A percentile compares a stretch with the other conserved stretches of the same genome.
phyloP scores from a whole-genome alignment of 1,140 invertebrate genomes.

The Cyphomyrmex costatus region DNA sequence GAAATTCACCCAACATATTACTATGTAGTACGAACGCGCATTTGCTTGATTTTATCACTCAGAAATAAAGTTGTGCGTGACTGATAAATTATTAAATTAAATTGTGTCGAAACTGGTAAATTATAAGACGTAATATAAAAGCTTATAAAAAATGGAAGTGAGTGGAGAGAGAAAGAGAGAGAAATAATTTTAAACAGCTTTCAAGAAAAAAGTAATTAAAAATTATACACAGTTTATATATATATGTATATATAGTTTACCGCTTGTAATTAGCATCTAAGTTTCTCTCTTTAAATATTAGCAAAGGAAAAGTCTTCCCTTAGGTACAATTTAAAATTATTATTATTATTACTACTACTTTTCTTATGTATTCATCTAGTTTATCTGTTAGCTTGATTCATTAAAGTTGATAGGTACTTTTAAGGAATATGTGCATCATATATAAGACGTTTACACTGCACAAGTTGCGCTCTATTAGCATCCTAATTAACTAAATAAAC shows the following conservation, averaged over 20 bases:
- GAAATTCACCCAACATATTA: constrained; percentile 29
- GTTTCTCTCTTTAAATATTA: background rate
- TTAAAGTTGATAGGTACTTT: constrained; percentile 33
- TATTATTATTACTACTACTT: constrained; percentile 4
- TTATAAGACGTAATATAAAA: constrained; percentile 20
- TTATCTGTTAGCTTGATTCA: constrained; percentile 1
- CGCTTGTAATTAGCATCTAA: background rate
- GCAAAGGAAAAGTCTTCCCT: background rate
- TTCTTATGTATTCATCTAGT: background rate
- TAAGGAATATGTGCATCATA: background rate
- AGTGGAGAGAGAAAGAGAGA: background rate
- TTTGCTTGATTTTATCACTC: constrained; percentile 17
- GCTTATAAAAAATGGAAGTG: background rate
- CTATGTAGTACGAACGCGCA: background rate
- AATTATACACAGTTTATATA: background rate
- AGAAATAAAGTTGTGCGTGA: constrained; percentile 6
- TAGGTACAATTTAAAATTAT: background rate
- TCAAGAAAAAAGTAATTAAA: background rate
- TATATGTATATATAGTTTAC: background rate
- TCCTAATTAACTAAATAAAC: constrained; percentile 43
- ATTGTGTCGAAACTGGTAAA: too few species aligned
- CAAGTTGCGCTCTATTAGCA: constrained; percentile 4
- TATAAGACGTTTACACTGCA: background rate
- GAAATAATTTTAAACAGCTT: background rate
- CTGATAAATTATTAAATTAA: background rate